Conservation (phyloP, 2,797 vertebrate genomes). For the Falco columbarius region DNA sequence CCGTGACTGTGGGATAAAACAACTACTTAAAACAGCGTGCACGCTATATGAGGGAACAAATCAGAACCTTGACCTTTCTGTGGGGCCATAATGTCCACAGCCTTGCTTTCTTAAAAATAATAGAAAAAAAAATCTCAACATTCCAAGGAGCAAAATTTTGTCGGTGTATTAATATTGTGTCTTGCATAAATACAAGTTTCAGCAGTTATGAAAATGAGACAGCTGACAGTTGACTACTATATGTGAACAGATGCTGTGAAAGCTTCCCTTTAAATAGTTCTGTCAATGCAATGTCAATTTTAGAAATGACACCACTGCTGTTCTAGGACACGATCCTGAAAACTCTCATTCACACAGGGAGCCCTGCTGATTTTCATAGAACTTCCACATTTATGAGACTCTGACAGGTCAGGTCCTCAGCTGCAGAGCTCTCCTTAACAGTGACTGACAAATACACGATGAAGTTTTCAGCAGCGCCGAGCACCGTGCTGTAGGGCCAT, state of each 20-base stretch:
- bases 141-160: neutral
- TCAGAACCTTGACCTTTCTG: neutral
- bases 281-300: slow-evolving; percentile 47
- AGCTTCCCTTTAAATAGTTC: slow-evolving; percentile 51
- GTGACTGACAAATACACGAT: neutral
- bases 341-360: neutral
- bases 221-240: slow-evolving; percentile 50
- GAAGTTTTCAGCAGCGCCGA: neutral
- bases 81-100: neutral
- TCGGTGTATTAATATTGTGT: neutral
- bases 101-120: neutral
- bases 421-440: neutral
- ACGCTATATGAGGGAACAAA: neutral
- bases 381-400: neutral
- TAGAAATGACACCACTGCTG: slow-evolving; percentile 14
- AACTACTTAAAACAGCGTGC: neutral
- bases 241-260: slow-evolving; percentile 45
- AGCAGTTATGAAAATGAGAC: slow-evolving; percentile 62
- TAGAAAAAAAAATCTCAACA: neutral
- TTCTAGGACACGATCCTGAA: slow-evolving; percentile 2
- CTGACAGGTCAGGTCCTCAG: neutral
- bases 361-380: neutral
- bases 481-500: neutral
- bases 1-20: neutral
- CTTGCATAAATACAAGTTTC: slow-evolving; percentile 33